Conservation (phyloP, 2,113 vertebrate genomes). For the Phodopus roborovskii region DNA sequence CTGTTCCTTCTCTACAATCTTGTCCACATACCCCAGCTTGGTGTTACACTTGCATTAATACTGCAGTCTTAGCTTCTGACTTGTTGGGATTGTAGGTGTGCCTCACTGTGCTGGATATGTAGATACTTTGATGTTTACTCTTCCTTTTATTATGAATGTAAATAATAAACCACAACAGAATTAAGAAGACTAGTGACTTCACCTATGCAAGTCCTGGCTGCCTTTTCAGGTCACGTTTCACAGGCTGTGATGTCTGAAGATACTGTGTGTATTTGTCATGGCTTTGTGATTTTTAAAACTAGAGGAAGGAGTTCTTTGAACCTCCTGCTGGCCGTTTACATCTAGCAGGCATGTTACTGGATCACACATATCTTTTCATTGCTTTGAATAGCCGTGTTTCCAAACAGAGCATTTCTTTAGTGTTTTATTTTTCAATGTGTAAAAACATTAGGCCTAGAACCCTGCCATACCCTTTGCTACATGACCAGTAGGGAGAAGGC, state of each 20-base stretch:
- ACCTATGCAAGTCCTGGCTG: neutral
- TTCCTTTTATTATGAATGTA: neutral
- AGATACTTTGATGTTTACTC: neutral
- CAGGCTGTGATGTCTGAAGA: neutral
- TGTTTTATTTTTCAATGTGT: neutral
- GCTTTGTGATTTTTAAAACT: neutral
- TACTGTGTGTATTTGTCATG: too few species aligned
- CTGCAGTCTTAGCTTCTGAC: neutral
- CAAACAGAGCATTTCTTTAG: neutral
- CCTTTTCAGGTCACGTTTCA: neutral
- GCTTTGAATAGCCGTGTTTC: conserved; percentile 4
- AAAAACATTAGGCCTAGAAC: neutral
- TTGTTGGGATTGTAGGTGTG: neutral
- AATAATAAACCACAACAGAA: neutral
- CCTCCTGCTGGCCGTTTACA: neutral
- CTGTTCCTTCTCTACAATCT: neutral
- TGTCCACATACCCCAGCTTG: neutral
- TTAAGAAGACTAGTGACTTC: neutral
- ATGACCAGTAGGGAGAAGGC: neutral
- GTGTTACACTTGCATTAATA: neutral
- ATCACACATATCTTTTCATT: neutral
- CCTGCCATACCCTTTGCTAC: neutral
- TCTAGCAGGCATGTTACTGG: neutral
- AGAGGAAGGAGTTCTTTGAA: neutral
- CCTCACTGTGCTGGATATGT: neutral